Conservation (phyloP, 1,140 invertebrate genomes). For the Pentalonia nigronervosa region DNA sequence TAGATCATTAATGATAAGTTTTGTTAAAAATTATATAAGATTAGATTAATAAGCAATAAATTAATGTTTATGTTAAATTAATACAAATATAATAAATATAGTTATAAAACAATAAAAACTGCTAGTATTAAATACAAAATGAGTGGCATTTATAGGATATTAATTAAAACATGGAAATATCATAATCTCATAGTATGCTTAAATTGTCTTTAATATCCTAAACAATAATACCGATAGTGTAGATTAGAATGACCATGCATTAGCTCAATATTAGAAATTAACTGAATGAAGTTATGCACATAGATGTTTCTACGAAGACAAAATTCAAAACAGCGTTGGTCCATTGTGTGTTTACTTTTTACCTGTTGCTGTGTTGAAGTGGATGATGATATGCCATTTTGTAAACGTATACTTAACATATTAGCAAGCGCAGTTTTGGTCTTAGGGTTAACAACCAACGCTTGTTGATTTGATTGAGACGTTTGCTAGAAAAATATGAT, state of each 20-base stretch:
- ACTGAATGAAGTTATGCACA: slow-evolving; percentile 29
- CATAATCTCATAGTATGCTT: neutral
- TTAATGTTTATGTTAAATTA: neutral
- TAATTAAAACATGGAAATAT: neutral
- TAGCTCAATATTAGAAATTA: slow-evolving; percentile 33
- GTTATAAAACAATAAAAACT: neutral
- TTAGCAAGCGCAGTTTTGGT: slow-evolving; percentile 95
- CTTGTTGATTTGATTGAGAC: slow-evolving; percentile 61
- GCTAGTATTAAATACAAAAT: slow-evolving; percentile 7
- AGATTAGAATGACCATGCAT: slow-evolving; percentile 44
- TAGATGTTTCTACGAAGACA: slow-evolving; percentile 20
- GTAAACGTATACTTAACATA: slow-evolving; percentile 88
- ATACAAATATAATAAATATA: neutral
- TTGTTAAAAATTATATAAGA: neutral
- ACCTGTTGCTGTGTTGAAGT: slow-evolving; percentile 49
- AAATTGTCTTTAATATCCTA: neutral
- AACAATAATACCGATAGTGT: neutral
- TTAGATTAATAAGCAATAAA: slow-evolving; percentile 24
- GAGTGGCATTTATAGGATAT: neutral
- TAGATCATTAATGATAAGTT: neutral
- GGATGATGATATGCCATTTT: slow-evolving; percentile 66
- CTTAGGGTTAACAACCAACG: slow-evolving; percentile 78
- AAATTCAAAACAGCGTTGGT: slow-evolving; percentile 47
- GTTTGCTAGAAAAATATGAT: slow-evolving; percentile 56
- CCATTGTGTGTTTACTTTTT: slow-evolving; percentile 36